phyloP scores from a whole-genome alignment of 2,797 vertebrate species.

The Microchirus variegatus region DNA sequence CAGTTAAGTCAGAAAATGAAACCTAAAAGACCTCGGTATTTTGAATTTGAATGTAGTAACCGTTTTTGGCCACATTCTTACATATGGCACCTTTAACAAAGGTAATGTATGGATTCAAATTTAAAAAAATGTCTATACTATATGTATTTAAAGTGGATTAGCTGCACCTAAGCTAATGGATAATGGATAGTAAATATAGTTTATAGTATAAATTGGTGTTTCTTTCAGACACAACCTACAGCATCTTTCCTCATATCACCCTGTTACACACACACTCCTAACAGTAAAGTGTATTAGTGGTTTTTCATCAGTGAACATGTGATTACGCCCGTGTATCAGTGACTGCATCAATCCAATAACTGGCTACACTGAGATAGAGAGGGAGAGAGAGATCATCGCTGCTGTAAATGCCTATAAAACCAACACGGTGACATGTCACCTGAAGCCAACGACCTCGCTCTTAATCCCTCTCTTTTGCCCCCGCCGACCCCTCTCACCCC shows the following conservation, averaged over 20 bases:
- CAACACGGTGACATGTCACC: conserved; percentile 58
- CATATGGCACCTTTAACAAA: no score
- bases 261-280: not conserved
- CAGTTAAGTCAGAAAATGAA: no score
- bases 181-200: no score
- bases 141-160: no score
- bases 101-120: no score
- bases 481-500: not conserved
- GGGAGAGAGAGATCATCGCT: conserved; percentile 28
- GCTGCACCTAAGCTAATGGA: no score
- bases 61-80: no score
- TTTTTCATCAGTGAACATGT: conserved; percentile 10
- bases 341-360: conserved; percentile 62
- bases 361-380: conserved; percentile 12
- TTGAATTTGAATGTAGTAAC: no score
- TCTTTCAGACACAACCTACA: no score
- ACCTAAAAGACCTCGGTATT: no score
- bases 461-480: conserved; percentile 45
- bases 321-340: conserved; percentile 22
- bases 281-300: not conserved
- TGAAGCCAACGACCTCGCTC: conserved; percentile 49
- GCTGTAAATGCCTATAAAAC: conserved; percentile 57
- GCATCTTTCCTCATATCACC: not conserved
- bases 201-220: no score
- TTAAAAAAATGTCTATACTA: no score